phyloP scores from a whole-genome alignment of 2,888 invertebrate genomes.

The Amphipyra tragopoginis region DNA sequence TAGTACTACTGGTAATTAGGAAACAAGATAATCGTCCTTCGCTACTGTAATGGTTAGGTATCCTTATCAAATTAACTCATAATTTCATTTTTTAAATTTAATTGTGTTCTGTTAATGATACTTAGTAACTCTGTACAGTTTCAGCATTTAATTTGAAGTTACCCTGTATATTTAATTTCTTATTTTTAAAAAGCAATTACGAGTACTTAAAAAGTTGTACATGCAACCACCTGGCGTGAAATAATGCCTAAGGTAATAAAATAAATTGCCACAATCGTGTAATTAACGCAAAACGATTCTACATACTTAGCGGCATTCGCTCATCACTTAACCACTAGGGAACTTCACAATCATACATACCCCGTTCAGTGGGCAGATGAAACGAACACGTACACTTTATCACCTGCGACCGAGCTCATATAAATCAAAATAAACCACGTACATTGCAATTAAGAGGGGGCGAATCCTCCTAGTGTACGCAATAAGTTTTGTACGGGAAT shows the following conservation, averaged over 20 bases:
- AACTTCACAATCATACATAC: conserved; percentile 27
- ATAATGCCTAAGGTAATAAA: conserved; percentile 29
- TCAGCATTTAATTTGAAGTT: too few species aligned
- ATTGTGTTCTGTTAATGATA: too few species aligned
- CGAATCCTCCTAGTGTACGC: conserved; percentile 72
- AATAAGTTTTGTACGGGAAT: conserved; percentile 76
- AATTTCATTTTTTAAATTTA: too few species aligned
- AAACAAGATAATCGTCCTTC: too few species aligned
- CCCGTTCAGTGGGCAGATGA: conserved; percentile 70
- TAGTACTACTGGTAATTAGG: too few species aligned
- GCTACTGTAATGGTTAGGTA: too few species aligned
- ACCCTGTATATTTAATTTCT: neutral
- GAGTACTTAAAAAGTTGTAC: neutral
- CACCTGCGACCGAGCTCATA: conserved; percentile 60
- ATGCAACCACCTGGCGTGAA: conserved; percentile 11
- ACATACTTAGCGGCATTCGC: conserved; percentile 34
- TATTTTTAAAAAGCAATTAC: too few species aligned
- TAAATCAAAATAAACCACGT: conserved; percentile 63
- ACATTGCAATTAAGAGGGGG: conserved; percentile 77
- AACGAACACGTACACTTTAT: conserved; percentile 70
- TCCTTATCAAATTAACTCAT: too few species aligned
- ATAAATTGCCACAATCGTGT: conserved; percentile 16
- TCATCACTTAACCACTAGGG: conserved; percentile 49
- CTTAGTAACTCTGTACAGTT: neutral
- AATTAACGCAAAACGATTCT: conserved; percentile 36